Percentiles rank a stretch among this genome's conserved stretches.
These are phyloP conservation scores for Connochaetes taurinus DNA, from an alignment of 2,113 vertebrate species.

Conservation along the genomic window DNA sequence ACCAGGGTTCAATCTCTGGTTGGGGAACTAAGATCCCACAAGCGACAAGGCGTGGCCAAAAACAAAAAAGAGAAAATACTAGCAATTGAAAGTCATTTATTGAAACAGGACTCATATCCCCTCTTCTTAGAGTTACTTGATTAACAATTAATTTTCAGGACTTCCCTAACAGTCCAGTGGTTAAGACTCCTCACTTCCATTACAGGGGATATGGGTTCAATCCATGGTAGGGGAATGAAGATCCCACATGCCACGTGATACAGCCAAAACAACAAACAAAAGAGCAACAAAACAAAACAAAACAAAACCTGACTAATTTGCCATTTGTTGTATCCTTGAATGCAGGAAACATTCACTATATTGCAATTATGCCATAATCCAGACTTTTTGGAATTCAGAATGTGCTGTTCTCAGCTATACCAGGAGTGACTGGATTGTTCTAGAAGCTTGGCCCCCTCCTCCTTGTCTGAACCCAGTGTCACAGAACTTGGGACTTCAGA, in stretches of 20 bases:
- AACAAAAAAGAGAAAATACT: background rate
- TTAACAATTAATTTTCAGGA: accelerated
- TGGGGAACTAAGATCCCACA: background rate
- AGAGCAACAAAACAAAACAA: background rate
- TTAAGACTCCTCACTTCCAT: background rate
- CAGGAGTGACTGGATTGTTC: background rate
- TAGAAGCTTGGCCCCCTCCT: background rate
- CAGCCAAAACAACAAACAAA: background rate
- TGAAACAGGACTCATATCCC: background rate
- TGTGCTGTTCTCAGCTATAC: too few relatives aligned
- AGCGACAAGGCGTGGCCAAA: accelerated
- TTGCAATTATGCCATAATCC: background rate
- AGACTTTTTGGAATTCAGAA: background rate
- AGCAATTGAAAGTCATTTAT: background rate
- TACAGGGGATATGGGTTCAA: background rate
- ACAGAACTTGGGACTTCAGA: background rate
- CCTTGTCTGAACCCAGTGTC: background rate
- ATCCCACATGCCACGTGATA: background rate
- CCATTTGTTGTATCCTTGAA: accelerated
- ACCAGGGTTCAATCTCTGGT: background rate
- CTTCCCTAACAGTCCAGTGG: background rate
- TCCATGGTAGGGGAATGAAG: background rate
- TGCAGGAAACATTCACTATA: background rate
- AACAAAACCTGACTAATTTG: background rate
- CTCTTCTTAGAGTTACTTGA: background rate